A percentile compares a stretch with the other conserved stretches of the same genome.
Evolutionary conservation across 2,113 vertebrate species (phyloP).

Genomic region (Motacilla alba): DNA sequence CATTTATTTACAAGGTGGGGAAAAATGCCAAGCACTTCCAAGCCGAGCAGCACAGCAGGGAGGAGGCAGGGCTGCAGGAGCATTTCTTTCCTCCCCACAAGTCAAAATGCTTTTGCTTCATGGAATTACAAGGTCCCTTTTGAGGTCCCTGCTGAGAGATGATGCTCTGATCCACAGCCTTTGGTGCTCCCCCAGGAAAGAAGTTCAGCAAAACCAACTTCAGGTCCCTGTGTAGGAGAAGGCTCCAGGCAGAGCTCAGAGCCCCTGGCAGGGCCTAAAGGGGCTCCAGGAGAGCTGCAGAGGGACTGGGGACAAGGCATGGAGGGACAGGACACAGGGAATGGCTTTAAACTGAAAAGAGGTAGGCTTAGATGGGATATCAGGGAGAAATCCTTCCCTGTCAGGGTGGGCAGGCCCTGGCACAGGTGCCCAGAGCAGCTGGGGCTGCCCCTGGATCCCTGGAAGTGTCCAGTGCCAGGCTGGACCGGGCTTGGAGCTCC

Average conservation of each 20-base stretch:
- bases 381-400: not conserved
- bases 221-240: not conserved
- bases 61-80: not conserved
- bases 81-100: not conserved
- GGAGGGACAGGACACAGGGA: not conserved
- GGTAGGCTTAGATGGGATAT: not conserved
- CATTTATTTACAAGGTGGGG: slow-evolving; percentile 49
- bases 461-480: accelerated
- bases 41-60: not conserved
- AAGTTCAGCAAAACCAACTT: not conserved
- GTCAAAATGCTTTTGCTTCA: not conserved
- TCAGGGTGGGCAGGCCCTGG: accelerated
- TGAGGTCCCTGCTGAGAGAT: not conserved
- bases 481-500: accelerated
- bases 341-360: not conserved
- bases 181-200: not conserved
- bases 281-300: not conserved
- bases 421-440: not conserved
- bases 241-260: not conserved
- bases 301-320: not conserved
- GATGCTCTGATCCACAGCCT: not conserved
- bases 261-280: accelerated
- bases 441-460: not conserved
- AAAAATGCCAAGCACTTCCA: slow-evolving; percentile 44
- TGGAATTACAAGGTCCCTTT: not conserved